phyloP scores from a whole-genome alignment of 2,797 vertebrate genomes.

The Epinephelus awoara region DNA sequence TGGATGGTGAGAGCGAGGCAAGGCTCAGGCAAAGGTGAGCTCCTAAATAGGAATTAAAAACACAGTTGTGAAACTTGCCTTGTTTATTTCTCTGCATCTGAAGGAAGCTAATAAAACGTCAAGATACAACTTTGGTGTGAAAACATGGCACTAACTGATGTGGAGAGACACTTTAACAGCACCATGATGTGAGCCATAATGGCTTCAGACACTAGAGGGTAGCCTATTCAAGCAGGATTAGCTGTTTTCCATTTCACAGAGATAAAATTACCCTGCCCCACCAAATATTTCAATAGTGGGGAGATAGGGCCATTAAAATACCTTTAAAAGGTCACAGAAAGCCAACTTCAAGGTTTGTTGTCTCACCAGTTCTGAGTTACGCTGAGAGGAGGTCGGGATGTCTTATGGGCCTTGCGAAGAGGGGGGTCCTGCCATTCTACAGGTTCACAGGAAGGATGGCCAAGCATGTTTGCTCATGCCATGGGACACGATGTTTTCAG shows the following conservation, averaged over 20 bases:
- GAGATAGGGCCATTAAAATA: conserved; percentile 75
- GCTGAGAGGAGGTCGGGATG: conserved; percentile 43
- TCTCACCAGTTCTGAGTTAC: conserved; percentile 69
- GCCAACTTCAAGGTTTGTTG: conserved; percentile 75
- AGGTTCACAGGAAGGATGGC: conserved; percentile 75
- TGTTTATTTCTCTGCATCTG: conserved; percentile 28
- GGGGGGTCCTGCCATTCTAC: conserved; percentile 71
- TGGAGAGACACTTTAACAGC: conserved; percentile 24
- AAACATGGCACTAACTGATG: conserved; percentile 45
- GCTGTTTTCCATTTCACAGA: conserved; percentile 51
- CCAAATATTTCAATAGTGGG: conserved; percentile 67
- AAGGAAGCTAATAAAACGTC: not conserved
- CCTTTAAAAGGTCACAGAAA: conserved; percentile 76
- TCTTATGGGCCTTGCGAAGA: conserved; percentile 56
- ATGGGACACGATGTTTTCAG: conserved; percentile 79
- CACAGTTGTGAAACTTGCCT: not conserved
- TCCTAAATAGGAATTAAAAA: conserved; percentile 4
- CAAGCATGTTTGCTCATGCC: conserved; percentile 83
- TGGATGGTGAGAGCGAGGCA: conserved; percentile 44
- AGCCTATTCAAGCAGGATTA: conserved; percentile 77
- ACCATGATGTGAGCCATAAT: conserved; percentile 35
- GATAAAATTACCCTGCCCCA: conserved; percentile 58
- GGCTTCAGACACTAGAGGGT: conserved; percentile 81
- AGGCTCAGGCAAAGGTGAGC: conserved; percentile 1
- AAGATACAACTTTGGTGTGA: conserved; percentile 33